Conservation (phyloP, 2,113 vertebrate species). For the Prietella phreatophila region DNA sequence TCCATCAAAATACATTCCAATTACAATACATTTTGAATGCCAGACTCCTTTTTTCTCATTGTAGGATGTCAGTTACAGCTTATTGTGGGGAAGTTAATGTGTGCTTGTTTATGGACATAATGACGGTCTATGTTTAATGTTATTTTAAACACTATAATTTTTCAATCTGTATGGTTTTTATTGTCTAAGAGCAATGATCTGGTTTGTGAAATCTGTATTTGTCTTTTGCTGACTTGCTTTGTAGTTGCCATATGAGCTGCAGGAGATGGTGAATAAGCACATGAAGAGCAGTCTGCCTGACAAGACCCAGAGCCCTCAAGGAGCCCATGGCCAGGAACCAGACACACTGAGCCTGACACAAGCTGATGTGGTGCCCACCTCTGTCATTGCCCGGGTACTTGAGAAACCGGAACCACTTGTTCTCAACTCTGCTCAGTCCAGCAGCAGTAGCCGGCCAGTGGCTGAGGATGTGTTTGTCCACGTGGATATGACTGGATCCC, state of each 20-base stretch:
- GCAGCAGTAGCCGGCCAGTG: constrained; percentile 83
- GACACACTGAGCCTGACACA: constrained; percentile 74
- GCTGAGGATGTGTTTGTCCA: constrained; percentile 97
- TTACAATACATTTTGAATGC: neutral
- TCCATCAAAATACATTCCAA: neutral
- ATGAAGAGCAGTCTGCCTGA: constrained; percentile 79
- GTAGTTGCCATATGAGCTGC: constrained; percentile 92
- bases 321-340: constrained; percentile 67
- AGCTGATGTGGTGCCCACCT: constrained; percentile 89
- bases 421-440: constrained; percentile 90
- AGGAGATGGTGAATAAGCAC: constrained; percentile 96
- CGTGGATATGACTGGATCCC: constrained; percentile 88
- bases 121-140: neutral
- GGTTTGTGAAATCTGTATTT: constrained; percentile 26
- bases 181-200: neutral
- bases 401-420: constrained; percentile 95
- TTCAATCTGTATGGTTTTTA: neutral
- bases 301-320: constrained; percentile 59
- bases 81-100: neutral
- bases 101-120: neutral
- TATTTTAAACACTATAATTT: neutral
- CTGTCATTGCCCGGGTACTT: constrained; percentile 90
- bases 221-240: constrained; percentile 36
- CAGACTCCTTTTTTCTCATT: neutral
- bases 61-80: neutral